These are phyloP conservation scores for Xenopus borealis DNA, from an alignment of 2,113 vertebrate genomes.

Conservation along the genomic window DNA sequence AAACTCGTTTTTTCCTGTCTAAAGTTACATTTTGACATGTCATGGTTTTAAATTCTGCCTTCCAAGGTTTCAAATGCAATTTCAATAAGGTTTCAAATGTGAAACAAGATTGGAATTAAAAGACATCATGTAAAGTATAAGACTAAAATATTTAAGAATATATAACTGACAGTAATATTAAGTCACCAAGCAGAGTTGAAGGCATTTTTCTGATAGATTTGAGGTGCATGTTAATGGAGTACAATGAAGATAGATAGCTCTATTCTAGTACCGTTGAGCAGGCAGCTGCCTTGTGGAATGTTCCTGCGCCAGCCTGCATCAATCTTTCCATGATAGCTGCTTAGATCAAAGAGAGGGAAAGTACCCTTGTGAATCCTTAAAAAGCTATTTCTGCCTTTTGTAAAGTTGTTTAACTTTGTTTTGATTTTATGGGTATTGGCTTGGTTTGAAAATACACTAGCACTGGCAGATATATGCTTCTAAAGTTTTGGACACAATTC, in stretches of 20 bases:
- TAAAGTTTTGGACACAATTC: conserved; percentile 42
- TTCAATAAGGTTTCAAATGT: conserved; percentile 26
- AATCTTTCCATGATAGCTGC: conserved; percentile 60
- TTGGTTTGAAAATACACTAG: conserved; percentile 42
- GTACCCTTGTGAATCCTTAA: conserved; percentile 65
- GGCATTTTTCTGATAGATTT: conserved; percentile 64
- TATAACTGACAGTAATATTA: conserved; percentile 62
- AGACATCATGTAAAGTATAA: conserved; percentile 49
- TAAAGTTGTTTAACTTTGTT: conserved; percentile 64
- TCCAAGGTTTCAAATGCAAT: conserved; percentile 23
- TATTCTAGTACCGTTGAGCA: conserved; percentile 58
- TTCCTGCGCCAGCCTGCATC: conserved; percentile 63
- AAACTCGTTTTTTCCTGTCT: conserved; percentile 14
- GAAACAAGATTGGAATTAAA: conserved; percentile 38
- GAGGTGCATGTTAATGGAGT: conserved; percentile 66
- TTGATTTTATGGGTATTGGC: conserved; percentile 56
- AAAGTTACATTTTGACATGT: conserved; percentile 12
- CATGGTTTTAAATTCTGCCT: conserved; percentile 11
- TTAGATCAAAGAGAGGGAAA: conserved; percentile 62
- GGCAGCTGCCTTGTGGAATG: conserved; percentile 59
- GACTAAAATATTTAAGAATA: conserved; percentile 61
- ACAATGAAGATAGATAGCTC: conserved; percentile 72
- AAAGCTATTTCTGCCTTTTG: conserved; percentile 63
- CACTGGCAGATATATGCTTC: conserved; percentile 39
- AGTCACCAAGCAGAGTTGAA: conserved; percentile 58